A percentile compares a stretch with the other conserved stretches of the same genome.
Evolutionary conservation across 2,888 invertebrate genomes (phyloP).

Genomic region (Cephonodes hylas): DNA sequence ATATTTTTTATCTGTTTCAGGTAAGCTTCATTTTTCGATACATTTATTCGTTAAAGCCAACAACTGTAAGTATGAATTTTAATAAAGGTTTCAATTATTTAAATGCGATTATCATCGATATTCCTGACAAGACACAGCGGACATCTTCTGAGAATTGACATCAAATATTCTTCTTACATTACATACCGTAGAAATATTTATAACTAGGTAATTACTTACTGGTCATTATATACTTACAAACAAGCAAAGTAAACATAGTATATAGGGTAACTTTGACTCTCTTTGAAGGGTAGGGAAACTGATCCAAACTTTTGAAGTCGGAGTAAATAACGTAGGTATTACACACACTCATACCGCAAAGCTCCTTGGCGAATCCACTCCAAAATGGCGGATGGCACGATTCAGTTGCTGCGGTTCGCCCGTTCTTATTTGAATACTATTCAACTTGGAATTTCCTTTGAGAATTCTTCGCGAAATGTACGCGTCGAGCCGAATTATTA

Average conservation of each 20-base stretch:
- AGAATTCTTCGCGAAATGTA: slow-evolving; percentile 28
- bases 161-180: background rate
- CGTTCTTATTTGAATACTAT: slow-evolving; percentile 12
- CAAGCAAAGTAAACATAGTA: too few relatives aligned
- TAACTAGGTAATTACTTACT: too few relatives aligned
- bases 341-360: background rate
- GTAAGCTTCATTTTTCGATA: slow-evolving; percentile 25
- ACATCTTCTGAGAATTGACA: background rate
- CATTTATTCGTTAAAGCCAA: background rate
- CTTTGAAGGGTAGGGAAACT: background rate
- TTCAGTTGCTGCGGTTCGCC: background rate
- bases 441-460: slow-evolving; percentile 22
- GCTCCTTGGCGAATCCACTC: slow-evolving; percentile 3
- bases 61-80: background rate
- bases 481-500: slow-evolving; percentile 37
- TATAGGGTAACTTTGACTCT: background rate
- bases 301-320: background rate
- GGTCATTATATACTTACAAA: too few relatives aligned
- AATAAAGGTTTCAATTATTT: background rate
- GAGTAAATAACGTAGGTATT: background rate
- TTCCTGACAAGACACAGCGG: background rate
- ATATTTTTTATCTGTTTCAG: slow-evolving; percentile 33
- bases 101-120: background rate
- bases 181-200: too few relatives aligned
- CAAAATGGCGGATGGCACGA: slow-evolving; percentile 12